Base-by-base conservation (phyloP, 2,888 invertebrate species). In the Noctuana brunneofusca region DNA sequence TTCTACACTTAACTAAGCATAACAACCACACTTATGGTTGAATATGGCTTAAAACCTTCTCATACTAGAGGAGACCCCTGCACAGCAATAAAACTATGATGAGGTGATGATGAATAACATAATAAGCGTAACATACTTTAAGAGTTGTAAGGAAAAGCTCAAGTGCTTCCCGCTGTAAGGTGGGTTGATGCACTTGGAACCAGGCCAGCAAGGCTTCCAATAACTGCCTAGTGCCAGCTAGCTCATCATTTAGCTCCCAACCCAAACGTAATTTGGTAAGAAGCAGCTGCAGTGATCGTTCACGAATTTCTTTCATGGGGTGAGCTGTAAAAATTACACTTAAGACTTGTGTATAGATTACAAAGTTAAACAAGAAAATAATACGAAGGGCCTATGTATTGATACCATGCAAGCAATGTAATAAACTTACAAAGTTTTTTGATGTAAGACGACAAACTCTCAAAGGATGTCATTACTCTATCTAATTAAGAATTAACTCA, bases 241-340 rank as follows among this genome's bases (percentile, higher is more conserved):
- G 76, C 71, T 94, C 94, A 73, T 94, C 93, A 60, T 94, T 93
- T 56, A 93, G 86, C 58, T 91, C 83, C 84, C 94, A 93, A 18
- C 94, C 95, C 67, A 93, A 83, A 63, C 93, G 92, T n/a, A 95
- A 81, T 78, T 95, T 95, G 0, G 94, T 93, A 67, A 92, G 76
- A 56, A 94, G 80, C 68, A 92, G 82, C 63, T 90, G 82, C 18
- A 94, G 80, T 9, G 93, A 88, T 64, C 94, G 86, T 66, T 92
- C 85, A 35, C 94, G 88, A 69, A 94, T 93, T 81, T 93, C 93
- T 69, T 87, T 91, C 53, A 94, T 72, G 11, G 87, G 86, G 74
- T 94, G 93, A 67, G 85, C 94, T 94, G 68, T 64, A 80, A 48
- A 2, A 14, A 41, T 4, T n/a, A 14, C 14, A 38, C 14, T 9